Conservation (phyloP, 1,140 invertebrate species). For the Drosophila oshimai region DNA sequence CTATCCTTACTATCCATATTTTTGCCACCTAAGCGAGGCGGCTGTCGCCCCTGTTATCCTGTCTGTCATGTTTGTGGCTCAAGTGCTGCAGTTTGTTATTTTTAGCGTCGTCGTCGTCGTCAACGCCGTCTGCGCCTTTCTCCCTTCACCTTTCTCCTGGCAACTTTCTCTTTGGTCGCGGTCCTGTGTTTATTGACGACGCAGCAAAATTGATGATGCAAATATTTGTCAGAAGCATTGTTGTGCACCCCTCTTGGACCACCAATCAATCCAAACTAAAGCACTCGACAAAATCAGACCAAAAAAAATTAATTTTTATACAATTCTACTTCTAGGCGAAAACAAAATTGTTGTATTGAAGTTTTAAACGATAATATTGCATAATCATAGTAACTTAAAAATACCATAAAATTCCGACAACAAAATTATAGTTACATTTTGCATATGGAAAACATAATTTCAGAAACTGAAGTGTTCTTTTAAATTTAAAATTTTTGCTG, state of each 20-base stretch:
- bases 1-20: conserved; percentile 24
- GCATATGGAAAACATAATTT: no score
- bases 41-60: conserved; percentile 27
- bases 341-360: no score
- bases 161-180: conserved; percentile 2
- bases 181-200: conserved; percentile 34
- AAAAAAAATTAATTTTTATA: no score
- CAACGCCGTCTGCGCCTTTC: conserved; percentile 5
- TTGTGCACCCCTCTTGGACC: background rate
- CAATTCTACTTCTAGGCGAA: no score
- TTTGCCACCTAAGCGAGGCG: conserved; percentile 20
- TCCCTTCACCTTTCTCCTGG: background rate
- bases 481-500: no score
- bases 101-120: conserved; percentile 50
- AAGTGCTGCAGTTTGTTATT: conserved; percentile 71
- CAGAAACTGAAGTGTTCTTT: no score
- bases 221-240: conserved; percentile 44
- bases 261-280: background rate
- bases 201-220: conserved; percentile 57
- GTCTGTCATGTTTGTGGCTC: conserved; percentile 65
- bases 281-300: background rate
- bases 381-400: no score
- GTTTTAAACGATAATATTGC: no score
- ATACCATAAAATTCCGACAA: no score
- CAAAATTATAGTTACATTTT: no score